A percentile compares a stretch with the other conserved stretches of the same genome.
Conservation (phyloP, 2,113 vertebrate genomes). For the Aspiorhynchus laticeps region DNA sequence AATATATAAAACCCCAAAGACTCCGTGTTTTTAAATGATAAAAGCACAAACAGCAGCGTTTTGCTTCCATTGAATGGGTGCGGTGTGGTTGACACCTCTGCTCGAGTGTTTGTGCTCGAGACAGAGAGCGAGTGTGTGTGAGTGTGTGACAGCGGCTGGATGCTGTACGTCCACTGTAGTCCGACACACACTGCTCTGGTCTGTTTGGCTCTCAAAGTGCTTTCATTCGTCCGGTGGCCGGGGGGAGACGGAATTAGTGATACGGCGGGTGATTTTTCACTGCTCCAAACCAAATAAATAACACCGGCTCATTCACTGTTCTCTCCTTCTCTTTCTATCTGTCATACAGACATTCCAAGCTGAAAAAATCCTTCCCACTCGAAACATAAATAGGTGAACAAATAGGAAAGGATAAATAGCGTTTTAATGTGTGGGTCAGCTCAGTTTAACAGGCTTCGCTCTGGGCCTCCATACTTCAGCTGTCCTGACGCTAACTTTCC, state of each 20-base stretch:
- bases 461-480: conserved; percentile 60
- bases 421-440: conserved; percentile 57
- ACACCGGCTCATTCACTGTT: conserved; percentile 60
- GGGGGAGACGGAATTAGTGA: conserved; percentile 68
- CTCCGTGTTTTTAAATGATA: conserved; percentile 36
- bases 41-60: conserved; percentile 43
- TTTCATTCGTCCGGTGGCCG: conserved; percentile 52
- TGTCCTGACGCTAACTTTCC: conserved; percentile 57
- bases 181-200: conserved; percentile 55
- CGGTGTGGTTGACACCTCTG: conserved; percentile 50
- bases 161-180: conserved; percentile 28
- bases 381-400: conserved; percentile 72
- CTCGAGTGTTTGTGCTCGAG: conserved; percentile 38
- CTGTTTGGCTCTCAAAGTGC: conserved; percentile 53
- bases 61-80: conserved; percentile 46
- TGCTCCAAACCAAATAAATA: conserved; percentile 71
- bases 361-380: conserved; percentile 53
- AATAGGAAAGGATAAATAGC: conserved; percentile 62
- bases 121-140: conserved; percentile 38
- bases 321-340: conserved; percentile 35
- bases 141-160: background rate
- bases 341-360: conserved; percentile 43
- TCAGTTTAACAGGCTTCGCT: conserved; percentile 57
- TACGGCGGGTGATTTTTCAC: conserved; percentile 63
- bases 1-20: background rate